A percentile compares a stretch with the other conserved stretches of the same genome.
phyloP scores from a whole-genome alignment of 92 coral and sea anemone genomes.

The Epizoanthus stellaris region DNA sequence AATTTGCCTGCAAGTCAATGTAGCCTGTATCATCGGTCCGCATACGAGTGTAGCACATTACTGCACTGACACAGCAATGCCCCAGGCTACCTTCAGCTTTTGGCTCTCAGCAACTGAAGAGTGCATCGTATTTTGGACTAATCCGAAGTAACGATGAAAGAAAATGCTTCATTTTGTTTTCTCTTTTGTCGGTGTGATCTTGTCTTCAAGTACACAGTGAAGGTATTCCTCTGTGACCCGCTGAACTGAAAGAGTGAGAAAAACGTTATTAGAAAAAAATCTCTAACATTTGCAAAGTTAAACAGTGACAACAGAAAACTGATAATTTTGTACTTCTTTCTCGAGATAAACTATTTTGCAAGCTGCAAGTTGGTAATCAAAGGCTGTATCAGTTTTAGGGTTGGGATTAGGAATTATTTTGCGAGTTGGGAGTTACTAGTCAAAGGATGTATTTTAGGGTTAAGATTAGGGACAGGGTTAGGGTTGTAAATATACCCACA shows the following conservation, averaged over 20 bases:
- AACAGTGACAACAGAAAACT: not conserved
- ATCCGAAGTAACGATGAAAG: no score
- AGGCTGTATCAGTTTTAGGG: no score
- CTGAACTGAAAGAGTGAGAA: conserved; percentile 73
- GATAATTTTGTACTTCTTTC: not conserved
- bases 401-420: no score
- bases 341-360: not conserved
- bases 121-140: not conserved
- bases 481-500: no score
- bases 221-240: conserved; percentile 91
- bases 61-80: not conserved
- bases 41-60: not conserved
- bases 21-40: not conserved
- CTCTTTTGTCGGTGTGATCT: conserved; percentile 9
- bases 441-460: no score
- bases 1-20: not conserved
- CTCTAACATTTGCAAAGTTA: not conserved
- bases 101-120: not conserved
- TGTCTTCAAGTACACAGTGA: conserved; percentile 73
- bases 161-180: conserved; percentile 2
- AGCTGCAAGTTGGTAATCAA: no score
- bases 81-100: not conserved
- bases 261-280: not conserved
- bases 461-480: no score
- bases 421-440: no score